These are phyloP conservation scores for Thunnus thynnus DNA, from an alignment of 2,113 vertebrate species.

Conservation along the genomic window DNA sequence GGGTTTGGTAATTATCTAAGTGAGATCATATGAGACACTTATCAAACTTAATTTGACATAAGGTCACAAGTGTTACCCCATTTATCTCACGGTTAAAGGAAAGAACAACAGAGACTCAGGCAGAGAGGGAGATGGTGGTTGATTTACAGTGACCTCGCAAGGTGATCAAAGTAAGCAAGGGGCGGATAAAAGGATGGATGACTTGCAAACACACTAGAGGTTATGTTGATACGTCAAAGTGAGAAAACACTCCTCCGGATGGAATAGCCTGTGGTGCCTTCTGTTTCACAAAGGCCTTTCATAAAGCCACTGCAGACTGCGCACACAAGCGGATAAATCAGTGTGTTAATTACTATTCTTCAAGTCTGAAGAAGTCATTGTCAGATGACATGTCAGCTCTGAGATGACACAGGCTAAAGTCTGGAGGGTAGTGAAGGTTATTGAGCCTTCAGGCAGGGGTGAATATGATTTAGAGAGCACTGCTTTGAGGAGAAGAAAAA, in stretches of 20 bases:
- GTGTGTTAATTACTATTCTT: background rate
- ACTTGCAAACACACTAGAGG: slow-evolving; percentile 22
- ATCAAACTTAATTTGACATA: slow-evolving; percentile 6
- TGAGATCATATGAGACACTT: slow-evolving; percentile 13
- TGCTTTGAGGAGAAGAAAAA: too few species aligned
- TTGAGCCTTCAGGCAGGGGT: background rate
- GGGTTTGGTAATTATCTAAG: background rate
- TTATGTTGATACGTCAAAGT: slow-evolving; percentile 44
- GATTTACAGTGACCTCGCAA: slow-evolving; percentile 35
- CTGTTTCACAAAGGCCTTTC: background rate
- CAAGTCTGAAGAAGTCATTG: background rate
- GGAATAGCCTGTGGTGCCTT: background rate
- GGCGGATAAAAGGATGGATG: slow-evolving; percentile 3
- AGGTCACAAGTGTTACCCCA: slow-evolving; percentile 22
- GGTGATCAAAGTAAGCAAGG: background rate
- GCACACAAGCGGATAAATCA: background rate
- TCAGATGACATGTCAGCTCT: background rate
- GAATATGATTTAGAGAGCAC: background rate
- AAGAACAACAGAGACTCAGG: slow-evolving; percentile 15
- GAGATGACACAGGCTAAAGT: background rate
- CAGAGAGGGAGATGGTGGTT: background rate
- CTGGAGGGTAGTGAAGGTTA: background rate
- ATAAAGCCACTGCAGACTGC: background rate
- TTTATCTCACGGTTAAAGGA: slow-evolving; percentile 14
- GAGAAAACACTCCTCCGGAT: slow-evolving; percentile 3